Evolutionary conservation across 2,113 vertebrate genomes (phyloP).

Genomic region (Zosterops pallidus): DNA sequence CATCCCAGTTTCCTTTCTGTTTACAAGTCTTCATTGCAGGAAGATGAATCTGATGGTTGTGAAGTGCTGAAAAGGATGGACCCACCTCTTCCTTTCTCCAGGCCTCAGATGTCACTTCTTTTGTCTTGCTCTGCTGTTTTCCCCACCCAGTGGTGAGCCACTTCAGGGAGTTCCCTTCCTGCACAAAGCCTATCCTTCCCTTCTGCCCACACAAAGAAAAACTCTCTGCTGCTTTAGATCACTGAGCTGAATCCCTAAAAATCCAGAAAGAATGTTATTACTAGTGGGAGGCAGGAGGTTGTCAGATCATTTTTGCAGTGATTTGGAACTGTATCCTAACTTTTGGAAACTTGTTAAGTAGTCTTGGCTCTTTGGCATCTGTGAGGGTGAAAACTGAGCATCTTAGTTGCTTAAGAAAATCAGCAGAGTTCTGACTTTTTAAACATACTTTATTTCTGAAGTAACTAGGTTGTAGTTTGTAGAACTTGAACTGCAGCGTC

Average conservation of each 20-base stretch:
- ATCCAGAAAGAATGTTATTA: not conserved
- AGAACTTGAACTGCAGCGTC: not conserved
- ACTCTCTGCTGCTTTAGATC: not conserved
- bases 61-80: not conserved
- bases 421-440: not conserved
- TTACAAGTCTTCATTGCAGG: not conserved
- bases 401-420: not conserved
- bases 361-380: not conserved
- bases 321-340: not conserved
- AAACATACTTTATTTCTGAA: not conserved
- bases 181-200: not conserved
- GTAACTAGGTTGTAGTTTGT: not conserved
- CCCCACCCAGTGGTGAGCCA: not conserved
- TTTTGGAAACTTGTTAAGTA: not conserved
- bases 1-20: not conserved
- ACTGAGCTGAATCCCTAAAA: not conserved
- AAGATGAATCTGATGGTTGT: not conserved
- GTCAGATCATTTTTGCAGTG: not conserved
- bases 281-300: not conserved
- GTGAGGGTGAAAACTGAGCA: not conserved
- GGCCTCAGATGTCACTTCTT: not conserved
- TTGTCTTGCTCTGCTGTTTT: not conserved
- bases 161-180: conserved; percentile 27
- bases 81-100: not conserved
- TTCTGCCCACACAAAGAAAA: not conserved